phyloP scores from a whole-genome alignment of 2,888 invertebrate species.

The Nemoura dubitans region DNA sequence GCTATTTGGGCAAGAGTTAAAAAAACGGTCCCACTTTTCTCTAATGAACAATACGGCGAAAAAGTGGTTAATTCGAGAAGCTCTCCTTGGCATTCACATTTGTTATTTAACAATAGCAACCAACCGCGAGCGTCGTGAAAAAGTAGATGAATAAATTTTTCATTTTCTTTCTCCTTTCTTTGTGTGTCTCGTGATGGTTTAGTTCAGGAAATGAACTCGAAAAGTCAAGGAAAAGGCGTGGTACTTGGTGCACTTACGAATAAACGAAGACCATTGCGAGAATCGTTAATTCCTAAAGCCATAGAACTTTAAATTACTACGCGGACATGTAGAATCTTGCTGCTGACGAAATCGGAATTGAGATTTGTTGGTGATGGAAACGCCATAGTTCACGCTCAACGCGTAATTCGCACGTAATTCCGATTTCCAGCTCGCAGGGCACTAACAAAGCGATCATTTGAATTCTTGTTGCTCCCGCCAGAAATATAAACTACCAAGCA shows the following conservation, averaged over 20 bases:
- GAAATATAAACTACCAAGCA: too few relatives aligned
- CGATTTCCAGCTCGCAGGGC: too few relatives aligned
- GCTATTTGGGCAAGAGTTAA: not conserved
- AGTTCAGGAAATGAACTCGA: conserved; percentile 29
- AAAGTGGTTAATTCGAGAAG: conserved; percentile 17
- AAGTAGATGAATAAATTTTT: conserved; percentile 31
- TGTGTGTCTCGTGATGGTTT: conserved; percentile 29
- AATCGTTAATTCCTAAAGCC: conserved; percentile 21
- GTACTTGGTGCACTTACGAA: conserved; percentile 10
- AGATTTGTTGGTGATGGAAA: too few relatives aligned
- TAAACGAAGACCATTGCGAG: conserved; percentile 24
- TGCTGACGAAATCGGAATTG: not conserved
- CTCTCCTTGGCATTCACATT: not conserved
- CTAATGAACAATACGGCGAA: conserved; percentile 13
- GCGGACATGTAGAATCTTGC: not conserved
- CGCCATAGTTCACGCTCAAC: too few relatives aligned
- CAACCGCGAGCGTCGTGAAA: conserved; percentile 1
- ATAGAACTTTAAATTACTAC: conserved; percentile 21
- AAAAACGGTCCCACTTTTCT: conserved; percentile 7
- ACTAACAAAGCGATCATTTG: too few relatives aligned
- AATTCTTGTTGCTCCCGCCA: too few relatives aligned
- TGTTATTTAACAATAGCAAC: conserved; percentile 21
- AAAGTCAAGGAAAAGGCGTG: conserved; percentile 31
- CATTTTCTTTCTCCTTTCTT: conserved; percentile 31
- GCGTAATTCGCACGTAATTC: too few relatives aligned